These are phyloP conservation scores for Rutpela maculata DNA, from an alignment of 2,888 invertebrate genomes.

Conservation along the genomic window DNA sequence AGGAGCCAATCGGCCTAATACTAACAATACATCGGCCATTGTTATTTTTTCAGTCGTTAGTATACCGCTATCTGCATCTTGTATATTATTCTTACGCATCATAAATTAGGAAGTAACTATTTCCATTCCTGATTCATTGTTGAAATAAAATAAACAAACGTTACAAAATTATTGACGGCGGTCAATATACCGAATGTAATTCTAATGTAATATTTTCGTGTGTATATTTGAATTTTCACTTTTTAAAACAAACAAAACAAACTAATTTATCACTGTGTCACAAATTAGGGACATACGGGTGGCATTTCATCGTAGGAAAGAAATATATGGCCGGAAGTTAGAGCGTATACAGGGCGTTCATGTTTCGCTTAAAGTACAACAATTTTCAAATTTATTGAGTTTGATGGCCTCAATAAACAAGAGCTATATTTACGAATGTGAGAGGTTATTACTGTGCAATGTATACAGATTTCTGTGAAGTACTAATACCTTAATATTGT, in stretches of 20 bases:
- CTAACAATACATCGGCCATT: background rate
- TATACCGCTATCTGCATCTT: background rate
- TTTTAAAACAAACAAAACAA: background rate
- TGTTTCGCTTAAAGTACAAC: no score
- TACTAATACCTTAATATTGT: no score
- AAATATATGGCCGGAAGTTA: no score
- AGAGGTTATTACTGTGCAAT: no score
- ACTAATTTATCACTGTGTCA: background rate
- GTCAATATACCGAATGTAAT: constrained; percentile 8
- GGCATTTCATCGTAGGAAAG: no score
- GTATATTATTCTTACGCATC: background rate
- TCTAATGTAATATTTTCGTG: background rate
- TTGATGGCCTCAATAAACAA: no score
- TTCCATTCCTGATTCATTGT: background rate
- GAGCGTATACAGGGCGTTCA: no score
- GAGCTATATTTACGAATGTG: no score
- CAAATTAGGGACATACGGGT: no score
- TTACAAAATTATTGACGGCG: constrained; percentile 12
- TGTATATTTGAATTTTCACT: constrained; percentile 7
- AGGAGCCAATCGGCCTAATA: background rate
- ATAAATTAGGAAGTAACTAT: background rate
- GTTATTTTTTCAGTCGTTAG: background rate
- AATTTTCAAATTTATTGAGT: no score
- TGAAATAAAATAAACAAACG: constrained; percentile 19
- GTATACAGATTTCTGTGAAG: no score